Evolutionary conservation across 2,888 invertebrate genomes (phyloP).

Genomic region (Erebia palarica): DNA sequence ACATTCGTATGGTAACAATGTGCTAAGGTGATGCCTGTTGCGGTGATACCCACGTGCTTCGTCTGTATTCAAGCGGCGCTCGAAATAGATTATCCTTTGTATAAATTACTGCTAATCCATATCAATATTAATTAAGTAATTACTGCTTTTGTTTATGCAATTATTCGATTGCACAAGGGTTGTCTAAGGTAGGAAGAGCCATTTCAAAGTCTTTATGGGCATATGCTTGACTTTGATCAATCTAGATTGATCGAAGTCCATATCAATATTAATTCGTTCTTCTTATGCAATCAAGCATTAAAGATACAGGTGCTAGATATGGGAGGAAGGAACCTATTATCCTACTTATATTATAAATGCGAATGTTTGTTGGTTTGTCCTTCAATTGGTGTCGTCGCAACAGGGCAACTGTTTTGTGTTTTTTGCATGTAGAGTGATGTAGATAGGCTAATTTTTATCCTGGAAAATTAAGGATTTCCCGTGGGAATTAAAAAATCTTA

Average conservation of each 20-base stretch:
- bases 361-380: too few species aligned
- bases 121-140: slow-evolving; percentile 24
- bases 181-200: neutral
- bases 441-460: too few species aligned
- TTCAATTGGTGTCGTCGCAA: too few species aligned
- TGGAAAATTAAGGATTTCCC: too few species aligned
- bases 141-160: slow-evolving; percentile 15
- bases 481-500: too few species aligned
- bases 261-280: slow-evolving; percentile 3
- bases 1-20: slow-evolving; percentile 28
- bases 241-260: neutral
- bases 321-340: neutral
- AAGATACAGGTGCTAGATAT: slow-evolving; percentile 4
- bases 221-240: neutral
- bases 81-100: slow-evolving; percentile 31
- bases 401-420: too few species aligned
- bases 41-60: slow-evolving; percentile 28
- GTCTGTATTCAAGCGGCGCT: slow-evolving; percentile 31
- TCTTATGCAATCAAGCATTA: neutral
- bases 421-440: too few species aligned
- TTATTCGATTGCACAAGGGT: neutral
- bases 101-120: slow-evolving; percentile 20
- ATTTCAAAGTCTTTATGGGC: slow-evolving; percentile 2
- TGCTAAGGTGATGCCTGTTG: slow-evolving; percentile 23
- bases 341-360: too few species aligned